Conservation (phyloP, 2,113 vertebrate genomes). For the Heliornis fulica region DNA sequence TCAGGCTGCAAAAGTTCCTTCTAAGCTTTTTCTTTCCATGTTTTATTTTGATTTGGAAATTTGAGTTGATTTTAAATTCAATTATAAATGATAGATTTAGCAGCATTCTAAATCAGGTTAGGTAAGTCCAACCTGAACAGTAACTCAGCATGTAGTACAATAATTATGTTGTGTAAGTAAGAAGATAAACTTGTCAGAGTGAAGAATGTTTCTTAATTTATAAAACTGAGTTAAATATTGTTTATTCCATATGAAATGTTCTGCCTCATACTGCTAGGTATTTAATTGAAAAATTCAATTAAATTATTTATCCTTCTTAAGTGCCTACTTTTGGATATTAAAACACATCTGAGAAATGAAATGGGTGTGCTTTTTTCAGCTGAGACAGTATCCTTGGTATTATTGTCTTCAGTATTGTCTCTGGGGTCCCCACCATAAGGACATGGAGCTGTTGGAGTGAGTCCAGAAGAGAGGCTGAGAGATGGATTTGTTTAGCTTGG, state of each 20-base stretch:
- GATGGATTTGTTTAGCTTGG: too few relatives aligned
- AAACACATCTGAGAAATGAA: neutral
- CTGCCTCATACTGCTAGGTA: neutral
- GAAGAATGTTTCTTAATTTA: neutral
- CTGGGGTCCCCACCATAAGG: too few relatives aligned
- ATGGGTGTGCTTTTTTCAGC: neutral
- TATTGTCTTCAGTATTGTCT: too few relatives aligned
- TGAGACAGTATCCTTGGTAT: accelerated
- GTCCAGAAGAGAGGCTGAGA: too few relatives aligned
- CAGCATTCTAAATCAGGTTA: neutral
- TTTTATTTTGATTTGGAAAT: neutral
- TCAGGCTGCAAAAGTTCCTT: neutral
- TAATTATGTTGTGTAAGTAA: neutral
- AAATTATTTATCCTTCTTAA: neutral
- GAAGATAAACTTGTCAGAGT: neutral
- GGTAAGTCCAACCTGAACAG: neutral
- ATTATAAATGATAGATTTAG: neutral
- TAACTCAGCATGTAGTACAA: neutral
- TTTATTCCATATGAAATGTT: neutral
- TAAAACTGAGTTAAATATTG: neutral
- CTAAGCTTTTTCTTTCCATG: neutral
- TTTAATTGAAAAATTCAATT: neutral
- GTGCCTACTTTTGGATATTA: neutral
- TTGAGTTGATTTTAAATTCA: neutral
- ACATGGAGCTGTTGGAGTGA: too few relatives aligned